A percentile compares a stretch with the other conserved stretches of the same genome.
Conservation (phyloP, 2,888 invertebrate species). For the Apomyelois bistriatella region DNA sequence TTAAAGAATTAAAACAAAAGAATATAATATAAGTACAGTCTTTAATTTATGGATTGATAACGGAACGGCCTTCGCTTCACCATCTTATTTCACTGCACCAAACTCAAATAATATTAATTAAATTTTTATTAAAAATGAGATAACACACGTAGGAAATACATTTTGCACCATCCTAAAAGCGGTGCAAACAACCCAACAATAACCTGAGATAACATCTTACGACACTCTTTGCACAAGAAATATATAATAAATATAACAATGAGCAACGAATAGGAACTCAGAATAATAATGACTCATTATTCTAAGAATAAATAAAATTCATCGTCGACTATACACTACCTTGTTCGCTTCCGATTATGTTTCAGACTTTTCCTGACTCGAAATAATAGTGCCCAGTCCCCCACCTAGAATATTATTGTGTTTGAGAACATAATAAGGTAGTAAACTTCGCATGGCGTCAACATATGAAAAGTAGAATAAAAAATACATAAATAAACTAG, state of each 20-base stretch:
- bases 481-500: too few species aligned
- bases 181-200: not conserved
- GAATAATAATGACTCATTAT: conserved; percentile 1
- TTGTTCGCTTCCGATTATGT: not conserved
- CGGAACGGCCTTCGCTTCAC: too few species aligned
- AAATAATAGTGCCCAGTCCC: not conserved
- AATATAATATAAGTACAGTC: too few species aligned
- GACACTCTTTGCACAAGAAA: not conserved
- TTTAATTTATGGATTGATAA: too few species aligned
- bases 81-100: too few species aligned
- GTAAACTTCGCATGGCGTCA: not conserved
- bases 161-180: not conserved
- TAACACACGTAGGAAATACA: too few species aligned
- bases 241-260: not conserved
- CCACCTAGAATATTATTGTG: conserved; percentile 5
- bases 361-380: conserved; percentile 1
- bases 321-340: conserved; percentile 6
- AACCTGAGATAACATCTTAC: not conserved
- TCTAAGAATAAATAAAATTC: conserved; percentile 1
- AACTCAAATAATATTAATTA: too few species aligned
- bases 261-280: not conserved
- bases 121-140: too few species aligned
- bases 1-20: too few species aligned
- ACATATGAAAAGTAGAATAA: not conserved
- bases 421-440: not conserved